Evolutionary conservation across 1,140 invertebrate species (phyloP), one percentile per base, ranked within the genome.

Genomic region (Cydia fagiglandana): DNA sequence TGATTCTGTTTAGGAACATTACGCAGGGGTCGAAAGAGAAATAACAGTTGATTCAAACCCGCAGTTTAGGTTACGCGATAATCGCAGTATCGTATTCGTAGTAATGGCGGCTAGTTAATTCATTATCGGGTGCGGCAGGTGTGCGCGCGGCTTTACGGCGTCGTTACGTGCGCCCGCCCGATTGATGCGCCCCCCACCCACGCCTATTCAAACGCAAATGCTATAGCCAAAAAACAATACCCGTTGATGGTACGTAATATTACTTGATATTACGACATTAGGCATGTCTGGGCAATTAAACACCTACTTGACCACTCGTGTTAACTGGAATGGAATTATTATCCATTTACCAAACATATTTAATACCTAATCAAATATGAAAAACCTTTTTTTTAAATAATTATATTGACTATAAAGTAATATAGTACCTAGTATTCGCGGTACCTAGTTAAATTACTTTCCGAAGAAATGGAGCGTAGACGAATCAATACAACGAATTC

Each of bases 401-500:
- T 15, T 1, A 30, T 15, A 45, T 34, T 38, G 66, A 83, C 81
- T 81, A 80, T 83, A 82, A 86, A 82, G 78, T 83, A 87, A 85
- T 83, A 76, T 86, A 84, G 84, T 61, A n/a, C n/a, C n/a, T n/a
- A 24, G 6, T 80, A 77, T 86, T 83, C 82, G 80, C 81, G 79
- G 81, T 76, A 82, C 83, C 87, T 88, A 92, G 88, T 92, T 86
- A 88, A 91, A 90, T 88, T 84, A 84, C 86, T 84, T 87, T 86
- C 79, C 79, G 81, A 88, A 89, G 87, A 88, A 92, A 90, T 89
- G 85, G 86, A 90, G 85, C 89, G 87, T 82, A 86, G 85, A 88
- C 84, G 86, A 88, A 92, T 91, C 88, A 87, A 91, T 89, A 89
- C 87, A 86, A 84, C 78, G 84, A 90, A 92, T 91, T 91, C 89